Base-by-base conservation (phyloP, 2,888 invertebrate species). In the Diarsia dahlii region DNA sequence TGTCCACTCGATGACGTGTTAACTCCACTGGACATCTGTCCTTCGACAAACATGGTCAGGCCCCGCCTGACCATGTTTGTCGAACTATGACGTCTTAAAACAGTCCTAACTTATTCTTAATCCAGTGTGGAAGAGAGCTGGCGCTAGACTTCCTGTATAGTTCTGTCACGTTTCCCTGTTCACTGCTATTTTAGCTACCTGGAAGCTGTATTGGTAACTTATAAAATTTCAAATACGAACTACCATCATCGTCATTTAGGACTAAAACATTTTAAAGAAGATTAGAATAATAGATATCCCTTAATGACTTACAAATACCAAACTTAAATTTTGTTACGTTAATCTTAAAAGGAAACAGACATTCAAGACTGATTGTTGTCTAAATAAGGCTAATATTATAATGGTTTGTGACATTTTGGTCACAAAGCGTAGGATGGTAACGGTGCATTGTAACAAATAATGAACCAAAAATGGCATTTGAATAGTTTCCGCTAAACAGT, bases 351-450 rank as follows among this genome's bases (percentile, higher is more conserved):
- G 67, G 66, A 20, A 62, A 67, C 60, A 45, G 15, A 48, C 20
- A 73, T 74, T 50, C 9, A 64, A 39, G 39, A 23, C 58, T 50
- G 13, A 56, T 48, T 56, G 18, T 52, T 62, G 23, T 63, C 68
- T 58, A 54, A 62, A 69, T 63, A 84, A 65, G 85, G 82, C 54
- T 76, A 71, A 82, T 80, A 71, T 72, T 56, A 60, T 65, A 23
- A 73, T 69, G 64, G 71, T 70, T 71, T 45, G 39, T 71, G 48
- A 50, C 54, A 72, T 78, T 58, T 80, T 87, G 66, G 78, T 39
- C 60, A 60, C 18, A 46, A 28, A n/a, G 76, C 80, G 86, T 86
- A 62, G 86, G 86, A 20, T 39, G 78, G 2, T 78, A 86, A 87
- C 86, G 78, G 86, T 73, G 20, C 46, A 46, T 46, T 60, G 48